Evolutionary conservation across 2,113 vertebrate species (phyloP), one percentile per base, ranked within the genome.

Genomic region (Uria lomvia): DNA sequence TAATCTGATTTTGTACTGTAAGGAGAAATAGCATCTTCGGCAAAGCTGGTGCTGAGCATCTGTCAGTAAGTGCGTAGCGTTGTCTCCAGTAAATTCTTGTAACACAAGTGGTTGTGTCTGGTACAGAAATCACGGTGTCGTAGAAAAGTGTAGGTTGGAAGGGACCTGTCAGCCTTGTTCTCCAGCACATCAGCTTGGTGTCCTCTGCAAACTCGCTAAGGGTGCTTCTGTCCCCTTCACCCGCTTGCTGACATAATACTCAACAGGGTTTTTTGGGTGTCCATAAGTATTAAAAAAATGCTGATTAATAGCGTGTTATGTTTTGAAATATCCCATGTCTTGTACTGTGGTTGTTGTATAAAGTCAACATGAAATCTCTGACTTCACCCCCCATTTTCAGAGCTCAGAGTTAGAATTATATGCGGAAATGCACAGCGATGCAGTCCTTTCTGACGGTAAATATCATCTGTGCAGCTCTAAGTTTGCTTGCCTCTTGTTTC

Each of bases 181-280:
- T 43, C 14, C 58, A 56, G 50, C 52, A 21, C 34, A 34, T 30
- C 55, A 30, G 29, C 24, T 20, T 56, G 45, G 16, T 9, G 49
- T 34, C 11, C 0, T 8, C 73, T 50, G 15, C 0, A 1, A 73
- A 14, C n/a, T 77, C 32, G 40, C 70, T 45, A 12, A 50, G n/a
- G 59, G 13, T 52, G 5, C 1, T 77, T n/a, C 55, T 70, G 5
- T 42, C 45, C 50, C 43, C 18, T 56, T 56, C 11, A 14, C 8
- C 29, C 1, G 1, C 18, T 40, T 62, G 45, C 34, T 93, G 30
- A 56, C 32, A 23, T 3, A 40, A 34, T 24, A 58, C 9, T 63
- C 19, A 27, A 19, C 3, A 1, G 18, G 30, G 0, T 8, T 20
- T 42, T 49, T 49, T n/a, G 6, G 13, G 5, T 27, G 10, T 29